A percentile compares a stretch with the other conserved stretches of the same genome.
phyloP scores from a whole-genome alignment of 2,888 invertebrate genomes.

The Dryobotodes eremita region DNA sequence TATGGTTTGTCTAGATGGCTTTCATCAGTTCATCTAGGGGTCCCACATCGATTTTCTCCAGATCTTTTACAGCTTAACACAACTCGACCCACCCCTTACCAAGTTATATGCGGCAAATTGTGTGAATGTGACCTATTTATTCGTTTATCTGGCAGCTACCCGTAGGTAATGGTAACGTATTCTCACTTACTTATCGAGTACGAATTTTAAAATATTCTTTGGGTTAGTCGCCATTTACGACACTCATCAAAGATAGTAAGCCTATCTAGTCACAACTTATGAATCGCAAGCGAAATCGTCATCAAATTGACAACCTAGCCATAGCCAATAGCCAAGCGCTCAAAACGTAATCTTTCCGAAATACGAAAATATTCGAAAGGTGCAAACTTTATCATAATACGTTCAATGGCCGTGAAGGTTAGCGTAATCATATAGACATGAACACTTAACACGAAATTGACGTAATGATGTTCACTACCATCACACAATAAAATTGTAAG shows the following conservation, averaged over 20 bases:
- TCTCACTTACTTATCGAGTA: neutral
- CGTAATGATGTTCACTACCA: conserved; percentile 44
- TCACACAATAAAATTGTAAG: conserved; percentile 40
- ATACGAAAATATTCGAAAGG: conserved; percentile 23
- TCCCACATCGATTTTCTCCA: neutral
- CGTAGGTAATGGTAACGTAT: neutral
- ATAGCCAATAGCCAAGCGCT: neutral
- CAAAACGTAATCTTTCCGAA: neutral
- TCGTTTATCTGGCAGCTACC: neutral
- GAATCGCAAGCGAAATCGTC: neutral
- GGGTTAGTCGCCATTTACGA: neutral
- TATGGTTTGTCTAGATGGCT: neutral
- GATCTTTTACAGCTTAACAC: neutral
- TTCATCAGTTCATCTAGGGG: neutral
- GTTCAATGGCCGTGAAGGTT: conserved; percentile 58
- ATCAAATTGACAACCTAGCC: neutral
- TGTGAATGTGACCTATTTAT: neutral
- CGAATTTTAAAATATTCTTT: neutral
- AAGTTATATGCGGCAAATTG: neutral
- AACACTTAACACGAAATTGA: conserved; percentile 44
- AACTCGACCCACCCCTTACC: neutral
- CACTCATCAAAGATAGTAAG: neutral
- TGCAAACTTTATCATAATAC: conserved; percentile 31
- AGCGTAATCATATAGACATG: conserved; percentile 51
- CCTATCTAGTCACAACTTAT: neutral